Evolutionary conservation across 2,888 invertebrate genomes (phyloP).

Genomic region (Dexiosoma caninum): DNA sequence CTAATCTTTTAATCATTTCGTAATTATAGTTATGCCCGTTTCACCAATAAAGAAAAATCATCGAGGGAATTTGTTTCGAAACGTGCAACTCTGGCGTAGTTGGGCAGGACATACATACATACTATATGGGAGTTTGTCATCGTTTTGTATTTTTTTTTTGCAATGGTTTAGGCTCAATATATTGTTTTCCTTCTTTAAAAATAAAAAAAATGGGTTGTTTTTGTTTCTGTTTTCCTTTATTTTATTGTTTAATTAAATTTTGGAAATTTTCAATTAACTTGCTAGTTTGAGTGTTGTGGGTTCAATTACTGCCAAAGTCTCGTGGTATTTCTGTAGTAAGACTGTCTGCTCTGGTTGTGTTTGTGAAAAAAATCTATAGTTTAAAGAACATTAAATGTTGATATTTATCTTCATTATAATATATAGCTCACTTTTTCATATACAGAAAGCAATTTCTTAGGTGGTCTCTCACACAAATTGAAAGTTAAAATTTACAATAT

Average conservation of each 20-base stretch:
- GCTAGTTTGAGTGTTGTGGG: no score
- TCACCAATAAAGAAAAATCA: conserved; percentile 80
- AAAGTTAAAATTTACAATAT: no score
- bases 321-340: no score
- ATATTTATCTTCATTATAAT: no score
- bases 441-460: no score
- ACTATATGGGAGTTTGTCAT: not conserved
- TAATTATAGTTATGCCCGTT: conserved; percentile 81
- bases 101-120: not conserved
- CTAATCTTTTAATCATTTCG: not conserved
- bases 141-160: not conserved
- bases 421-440: no score
- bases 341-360: no score
- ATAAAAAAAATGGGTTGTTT: not conserved
- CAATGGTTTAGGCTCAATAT: conserved; percentile 1
- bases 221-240: not conserved
- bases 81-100: conserved; percentile 81
- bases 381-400: no score
- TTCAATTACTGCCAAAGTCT: no score
- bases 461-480: no score
- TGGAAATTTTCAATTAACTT: no score
- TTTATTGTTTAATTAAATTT: not conserved
- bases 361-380: no score
- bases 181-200: not conserved
- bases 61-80: conserved; percentile 79